A percentile compares a stretch with the other conserved stretches of the same genome.
phyloP scores from a whole-genome alignment of 2,888 invertebrate genomes.

The Ischnura elegans region DNA sequence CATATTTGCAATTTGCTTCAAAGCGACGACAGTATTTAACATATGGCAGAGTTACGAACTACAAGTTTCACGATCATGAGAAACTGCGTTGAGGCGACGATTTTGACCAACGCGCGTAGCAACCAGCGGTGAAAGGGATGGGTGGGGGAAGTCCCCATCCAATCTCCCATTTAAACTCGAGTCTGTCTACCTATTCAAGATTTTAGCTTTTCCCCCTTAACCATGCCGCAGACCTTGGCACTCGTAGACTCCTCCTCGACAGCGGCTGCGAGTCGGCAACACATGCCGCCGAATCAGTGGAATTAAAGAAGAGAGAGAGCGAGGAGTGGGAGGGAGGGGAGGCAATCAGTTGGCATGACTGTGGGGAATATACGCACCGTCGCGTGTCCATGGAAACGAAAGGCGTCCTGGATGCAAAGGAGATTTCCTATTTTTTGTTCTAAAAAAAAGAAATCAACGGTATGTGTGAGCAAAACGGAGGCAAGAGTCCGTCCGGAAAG shows the following conservation, averaged over 20 bases:
- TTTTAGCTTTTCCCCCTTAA: no score
- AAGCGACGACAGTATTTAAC: no score
- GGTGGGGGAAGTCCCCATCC: not conserved
- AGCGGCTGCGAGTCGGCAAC: not conserved
- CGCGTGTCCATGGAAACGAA: conserved; percentile 37
- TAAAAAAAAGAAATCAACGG: not conserved
- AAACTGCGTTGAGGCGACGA: no score
- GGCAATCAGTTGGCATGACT: conserved; percentile 65
- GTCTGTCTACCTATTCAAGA: not conserved
- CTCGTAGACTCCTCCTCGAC: not conserved
- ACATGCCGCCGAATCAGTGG: not conserved
- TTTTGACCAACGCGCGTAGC: no score
- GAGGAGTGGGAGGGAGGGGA: not conserved
- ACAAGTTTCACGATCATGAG: no score
- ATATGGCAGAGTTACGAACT: no score
- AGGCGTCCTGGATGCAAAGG: conserved; percentile 7
- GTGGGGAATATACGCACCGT: conserved; percentile 40
- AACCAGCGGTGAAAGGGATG: no score
- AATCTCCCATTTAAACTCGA: not conserved
- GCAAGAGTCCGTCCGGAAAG: not conserved
- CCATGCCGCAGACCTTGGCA: no score
- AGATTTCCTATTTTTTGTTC: no score
- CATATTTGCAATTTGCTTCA: no score
- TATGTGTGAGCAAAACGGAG: not conserved
- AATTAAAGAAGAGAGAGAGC: not conserved